Percentiles rank a stretch among this genome's conserved stretches.
Evolutionary conservation across 2,113 vertebrate species (phyloP).

Genomic region (Oncorhynchus tshawytscha): DNA sequence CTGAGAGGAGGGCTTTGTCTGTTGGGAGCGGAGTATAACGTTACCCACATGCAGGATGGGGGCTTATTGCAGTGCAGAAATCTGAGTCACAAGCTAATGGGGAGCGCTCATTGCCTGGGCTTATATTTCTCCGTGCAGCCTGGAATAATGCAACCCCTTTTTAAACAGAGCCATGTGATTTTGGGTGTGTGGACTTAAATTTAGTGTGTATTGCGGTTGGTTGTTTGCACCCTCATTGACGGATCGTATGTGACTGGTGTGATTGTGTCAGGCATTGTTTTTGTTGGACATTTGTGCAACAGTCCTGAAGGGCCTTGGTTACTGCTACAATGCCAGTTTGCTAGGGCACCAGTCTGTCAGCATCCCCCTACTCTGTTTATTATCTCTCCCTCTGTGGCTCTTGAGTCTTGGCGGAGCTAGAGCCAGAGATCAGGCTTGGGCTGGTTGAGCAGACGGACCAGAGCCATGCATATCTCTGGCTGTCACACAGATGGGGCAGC

Average conservation of each 20-base stretch:
- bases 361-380: neutral
- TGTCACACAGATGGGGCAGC: neutral
- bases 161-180: neutral
- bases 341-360: neutral
- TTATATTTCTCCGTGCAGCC: neutral
- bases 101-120: neutral
- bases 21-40: slow-evolving; percentile 3
- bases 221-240: neutral
- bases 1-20: slow-evolving; percentile 5
- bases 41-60: neutral
- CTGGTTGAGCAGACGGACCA: neutral
- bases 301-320: neutral
- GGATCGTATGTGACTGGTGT: neutral
- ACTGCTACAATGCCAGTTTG: neutral
- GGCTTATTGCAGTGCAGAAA: neutral
- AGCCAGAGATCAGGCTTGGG: neutral
- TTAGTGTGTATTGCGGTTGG: neutral
- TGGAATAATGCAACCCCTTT: neutral
- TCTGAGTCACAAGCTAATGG: slow-evolving; percentile 1
- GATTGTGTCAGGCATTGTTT: neutral
- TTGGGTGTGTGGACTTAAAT: neutral
- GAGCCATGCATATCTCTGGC: neutral
- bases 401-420: neutral
- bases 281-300: neutral
- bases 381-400: neutral